These are phyloP conservation scores for Cotesia glomerata DNA, from an alignment of 1,140 invertebrate species.

Conservation along the genomic window DNA sequence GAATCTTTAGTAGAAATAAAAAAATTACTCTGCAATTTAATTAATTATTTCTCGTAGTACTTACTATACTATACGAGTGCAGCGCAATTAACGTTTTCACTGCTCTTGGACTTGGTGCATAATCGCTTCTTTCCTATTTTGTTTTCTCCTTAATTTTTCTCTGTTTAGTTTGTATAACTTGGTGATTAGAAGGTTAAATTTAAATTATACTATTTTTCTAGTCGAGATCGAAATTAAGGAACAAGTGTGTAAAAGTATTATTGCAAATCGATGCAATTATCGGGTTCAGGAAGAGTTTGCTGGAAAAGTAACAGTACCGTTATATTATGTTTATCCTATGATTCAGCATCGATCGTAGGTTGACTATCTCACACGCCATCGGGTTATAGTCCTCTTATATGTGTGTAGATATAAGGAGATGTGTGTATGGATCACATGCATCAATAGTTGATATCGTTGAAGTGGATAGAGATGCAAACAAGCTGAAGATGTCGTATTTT, in stretches of 20 bases:
- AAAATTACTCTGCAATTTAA: constrained; percentile 43
- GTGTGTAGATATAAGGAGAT: neutral
- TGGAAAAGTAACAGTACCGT: constrained; percentile 12
- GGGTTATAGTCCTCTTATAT: constrained; percentile 10
- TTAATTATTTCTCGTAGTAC: constrained; percentile 55
- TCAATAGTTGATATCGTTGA: neutral
- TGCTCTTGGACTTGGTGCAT: constrained; percentile 45
- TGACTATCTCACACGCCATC: constrained; percentile 17
- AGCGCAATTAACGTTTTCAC: constrained; percentile 56
- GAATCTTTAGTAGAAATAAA: constrained; percentile 24
- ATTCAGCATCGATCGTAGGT: constrained; percentile 26
- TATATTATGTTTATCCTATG: constrained; percentile 31
- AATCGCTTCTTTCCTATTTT: constrained; percentile 33
- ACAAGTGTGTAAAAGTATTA: too few relatives aligned
- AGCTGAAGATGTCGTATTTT: neutral
- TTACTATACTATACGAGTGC: too few relatives aligned
- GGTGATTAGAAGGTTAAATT: too few relatives aligned
- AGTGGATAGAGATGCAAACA: too few relatives aligned
- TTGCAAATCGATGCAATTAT: too few relatives aligned
- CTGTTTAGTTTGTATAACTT: constrained; percentile 25
- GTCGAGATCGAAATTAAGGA: constrained; percentile 27
- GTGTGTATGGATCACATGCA: neutral
- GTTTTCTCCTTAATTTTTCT: constrained; percentile 31
- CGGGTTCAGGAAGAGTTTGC: neutral
- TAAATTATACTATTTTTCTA: constrained; percentile 9